Evolutionary conservation across 2,113 vertebrate species (phyloP).

Genomic region (Todiramphus chloris): DNA sequence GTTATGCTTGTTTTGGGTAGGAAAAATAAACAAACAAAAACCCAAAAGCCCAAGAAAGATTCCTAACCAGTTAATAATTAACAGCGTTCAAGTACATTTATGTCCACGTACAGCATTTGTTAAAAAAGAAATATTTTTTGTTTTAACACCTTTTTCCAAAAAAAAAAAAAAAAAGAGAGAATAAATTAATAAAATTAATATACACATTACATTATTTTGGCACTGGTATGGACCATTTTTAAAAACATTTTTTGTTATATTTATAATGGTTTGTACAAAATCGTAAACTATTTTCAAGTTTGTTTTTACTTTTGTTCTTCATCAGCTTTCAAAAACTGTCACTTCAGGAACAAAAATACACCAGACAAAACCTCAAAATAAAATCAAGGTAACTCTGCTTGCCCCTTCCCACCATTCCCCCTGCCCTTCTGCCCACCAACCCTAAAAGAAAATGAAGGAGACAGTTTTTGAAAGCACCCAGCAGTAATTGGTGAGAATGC

Average conservation of each 20-base stretch:
- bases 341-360: background rate
- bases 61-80: constrained; percentile 55
- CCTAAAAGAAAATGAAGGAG: background rate
- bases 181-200: background rate
- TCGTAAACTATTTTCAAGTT: constrained; percentile 71
- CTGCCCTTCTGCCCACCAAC: background rate
- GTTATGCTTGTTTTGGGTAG: constrained; percentile 44
- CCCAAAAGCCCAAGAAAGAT: constrained; percentile 37
- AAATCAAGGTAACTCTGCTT: background rate
- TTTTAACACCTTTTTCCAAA: constrained; percentile 15
- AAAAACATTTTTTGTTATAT: constrained; percentile 61
- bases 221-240: constrained; percentile 49
- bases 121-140: constrained; percentile 36
- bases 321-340: constrained; percentile 45
- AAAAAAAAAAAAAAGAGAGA: background rate
- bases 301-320: constrained; percentile 4
- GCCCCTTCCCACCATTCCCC: background rate
- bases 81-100: constrained; percentile 69
- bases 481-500: background rate
- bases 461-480: constrained; percentile 33
- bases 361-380: background rate
- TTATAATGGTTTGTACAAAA: constrained; percentile 68
- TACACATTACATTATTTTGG: constrained; percentile 62
- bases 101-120: constrained; percentile 64
- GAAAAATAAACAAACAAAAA: background rate